These are phyloP conservation scores for Sylvietta virens DNA, from an alignment of 2,113 vertebrate species.

Conservation along the genomic window DNA sequence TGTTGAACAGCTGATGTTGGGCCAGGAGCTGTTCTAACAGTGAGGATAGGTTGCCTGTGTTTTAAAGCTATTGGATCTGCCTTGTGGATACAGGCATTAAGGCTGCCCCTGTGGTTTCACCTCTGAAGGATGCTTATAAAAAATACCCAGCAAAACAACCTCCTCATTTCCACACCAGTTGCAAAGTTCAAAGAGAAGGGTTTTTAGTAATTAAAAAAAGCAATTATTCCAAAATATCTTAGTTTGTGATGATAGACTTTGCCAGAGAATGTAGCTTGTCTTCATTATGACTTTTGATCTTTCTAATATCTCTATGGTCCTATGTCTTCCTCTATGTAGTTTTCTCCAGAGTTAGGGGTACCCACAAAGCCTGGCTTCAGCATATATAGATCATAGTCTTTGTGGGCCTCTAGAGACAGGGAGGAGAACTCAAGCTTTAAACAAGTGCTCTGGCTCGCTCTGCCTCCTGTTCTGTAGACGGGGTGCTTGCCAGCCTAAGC, in stretches of 20 bases:
- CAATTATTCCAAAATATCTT: neutral
- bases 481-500: neutral
- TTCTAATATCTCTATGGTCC: neutral
- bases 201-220: neutral
- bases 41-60: neutral
- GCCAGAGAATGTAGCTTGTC: neutral
- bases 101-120: neutral
- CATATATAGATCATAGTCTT: fast-evolving
- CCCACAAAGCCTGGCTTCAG: neutral
- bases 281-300: neutral
- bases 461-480: neutral
- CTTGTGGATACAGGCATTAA: neutral
- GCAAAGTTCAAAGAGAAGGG: neutral
- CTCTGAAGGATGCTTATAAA: neutral
- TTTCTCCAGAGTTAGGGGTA: neutral
- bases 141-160: neutral
- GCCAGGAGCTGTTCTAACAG: neutral
- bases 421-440: neutral
- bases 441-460: neutral
- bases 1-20: neutral
- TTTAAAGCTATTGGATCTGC: neutral
- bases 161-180: neutral
- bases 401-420: neutral
- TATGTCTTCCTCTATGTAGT: neutral
- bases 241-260: neutral